Conservation (phyloP, 2,113 vertebrate genomes). For the Paradoxurus hermaphroditus region DNA sequence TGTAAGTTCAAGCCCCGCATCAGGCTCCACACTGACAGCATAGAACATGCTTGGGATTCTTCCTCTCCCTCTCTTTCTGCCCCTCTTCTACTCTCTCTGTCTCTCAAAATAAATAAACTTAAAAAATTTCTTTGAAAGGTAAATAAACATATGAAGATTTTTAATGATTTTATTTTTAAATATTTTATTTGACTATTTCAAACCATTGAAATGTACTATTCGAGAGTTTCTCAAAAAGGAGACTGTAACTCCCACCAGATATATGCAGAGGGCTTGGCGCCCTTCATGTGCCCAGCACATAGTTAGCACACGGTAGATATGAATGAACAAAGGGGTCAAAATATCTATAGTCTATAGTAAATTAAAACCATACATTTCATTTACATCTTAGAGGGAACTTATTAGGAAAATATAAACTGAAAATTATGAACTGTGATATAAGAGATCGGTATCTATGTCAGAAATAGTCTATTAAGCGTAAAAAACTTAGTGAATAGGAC, state of each 20-base stretch:
- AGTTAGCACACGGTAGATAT: neutral
- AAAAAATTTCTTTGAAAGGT: no score
- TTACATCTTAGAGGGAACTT: neutral
- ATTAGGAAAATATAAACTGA: neutral
- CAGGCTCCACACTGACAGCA: no score
- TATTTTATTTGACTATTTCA: neutral
- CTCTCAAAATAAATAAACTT: no score
- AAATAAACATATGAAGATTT: neutral
- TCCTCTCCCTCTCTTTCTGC: no score
- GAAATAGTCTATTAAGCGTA: neutral
- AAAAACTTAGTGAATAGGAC: neutral
- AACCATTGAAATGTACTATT: neutral
- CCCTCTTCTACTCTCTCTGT: no score
- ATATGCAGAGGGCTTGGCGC: neutral
- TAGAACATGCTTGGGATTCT: no score
- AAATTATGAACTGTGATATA: neutral
- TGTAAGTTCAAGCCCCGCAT: no score
- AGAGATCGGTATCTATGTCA: neutral
- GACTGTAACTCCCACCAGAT: neutral
- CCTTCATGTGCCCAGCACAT: accelerated
- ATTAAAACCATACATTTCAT: neutral
- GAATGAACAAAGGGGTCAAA: neutral
- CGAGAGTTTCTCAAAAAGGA: neutral
- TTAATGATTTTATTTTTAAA: neutral
- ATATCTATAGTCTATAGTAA: neutral